These are phyloP conservation scores for Stigmatopora nigra DNA, from an alignment of 2,113 vertebrate species.

Conservation along the genomic window DNA sequence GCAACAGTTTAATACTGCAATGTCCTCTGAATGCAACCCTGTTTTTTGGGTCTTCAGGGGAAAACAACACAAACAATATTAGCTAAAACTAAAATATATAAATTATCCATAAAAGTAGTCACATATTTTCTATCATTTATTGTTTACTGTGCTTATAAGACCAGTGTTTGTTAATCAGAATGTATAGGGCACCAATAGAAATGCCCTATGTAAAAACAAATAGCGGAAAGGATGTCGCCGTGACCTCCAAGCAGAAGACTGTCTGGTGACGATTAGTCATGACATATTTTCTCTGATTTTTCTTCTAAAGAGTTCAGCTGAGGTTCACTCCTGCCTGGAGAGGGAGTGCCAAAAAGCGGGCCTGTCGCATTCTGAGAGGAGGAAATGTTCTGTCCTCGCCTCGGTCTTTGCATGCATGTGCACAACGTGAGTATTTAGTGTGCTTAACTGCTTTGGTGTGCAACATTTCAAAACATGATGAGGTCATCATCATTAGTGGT, in stretches of 20 bases:
- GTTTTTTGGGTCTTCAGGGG: no score
- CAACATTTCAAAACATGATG: slow-evolving; percentile 4
- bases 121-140: not conserved
- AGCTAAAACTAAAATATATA: not conserved
- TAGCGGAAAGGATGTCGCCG: not conserved
- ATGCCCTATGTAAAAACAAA: no score
- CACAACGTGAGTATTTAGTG: slow-evolving; percentile 1
- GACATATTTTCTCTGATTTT: not conserved
- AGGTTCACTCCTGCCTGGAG: not conserved
- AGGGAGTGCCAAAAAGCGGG: not conserved
- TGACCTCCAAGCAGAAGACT: not conserved
- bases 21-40: no score
- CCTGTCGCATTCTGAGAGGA: not conserved
- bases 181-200: no score
- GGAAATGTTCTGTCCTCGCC: slow-evolving; percentile 5
- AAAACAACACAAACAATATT: no score
- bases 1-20: no score
- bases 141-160: not conserved
- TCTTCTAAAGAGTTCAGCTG: not conserved
- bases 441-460: slow-evolving; percentile 3
- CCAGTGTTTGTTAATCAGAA: no score
- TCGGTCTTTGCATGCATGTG: not conserved
- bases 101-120: not conserved
- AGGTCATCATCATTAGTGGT: slow-evolving; percentile 7
- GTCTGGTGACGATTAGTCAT: not conserved